Percentiles rank a stretch among this genome's conserved stretches.
Evolutionary conservation across 2,113 vertebrate species (phyloP).

Genomic region (Aplodontia rufa): DNA sequence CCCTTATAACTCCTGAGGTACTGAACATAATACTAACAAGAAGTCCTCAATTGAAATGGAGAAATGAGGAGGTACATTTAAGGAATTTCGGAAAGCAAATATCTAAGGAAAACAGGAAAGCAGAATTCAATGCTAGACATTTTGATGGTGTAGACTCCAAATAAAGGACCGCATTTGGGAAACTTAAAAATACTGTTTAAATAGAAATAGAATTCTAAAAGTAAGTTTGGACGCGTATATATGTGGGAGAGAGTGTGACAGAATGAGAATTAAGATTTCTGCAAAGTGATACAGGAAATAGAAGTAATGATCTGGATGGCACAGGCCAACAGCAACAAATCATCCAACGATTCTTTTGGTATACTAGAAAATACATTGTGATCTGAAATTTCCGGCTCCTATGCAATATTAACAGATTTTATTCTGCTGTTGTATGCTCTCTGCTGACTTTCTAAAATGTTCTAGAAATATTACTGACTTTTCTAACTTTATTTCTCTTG

Average conservation of each 20-base stretch:
- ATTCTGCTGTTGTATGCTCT: not conserved
- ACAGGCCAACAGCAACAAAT: not conserved
- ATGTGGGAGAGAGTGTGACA: not conserved
- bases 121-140: not conserved
- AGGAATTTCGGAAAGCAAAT: slow-evolving; percentile 35
- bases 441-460: slow-evolving; percentile 49
- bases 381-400: not conserved
- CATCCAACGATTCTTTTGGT: not conserved
- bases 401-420: not conserved
- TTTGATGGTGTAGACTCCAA: slow-evolving; percentile 1
- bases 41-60: not conserved
- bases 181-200: not conserved
- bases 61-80: not conserved
- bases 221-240: not conserved
- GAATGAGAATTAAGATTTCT: slow-evolving; percentile 31
- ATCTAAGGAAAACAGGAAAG: not conserved
- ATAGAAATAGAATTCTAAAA: slow-evolving; percentile 30
- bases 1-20: not conserved
- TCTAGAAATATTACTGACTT: not conserved
- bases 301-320: not conserved
- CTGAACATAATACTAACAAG: not conserved
- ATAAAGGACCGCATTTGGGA: slow-evolving; percentile 13
- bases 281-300: not conserved
- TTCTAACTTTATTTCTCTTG: slow-evolving; percentile 1
- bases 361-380: slow-evolving; percentile 2